These are phyloP conservation scores for Bergia puertoricense DNA, from an alignment of 92 coral and sea anemone genomes.

Conservation along the genomic window DNA sequence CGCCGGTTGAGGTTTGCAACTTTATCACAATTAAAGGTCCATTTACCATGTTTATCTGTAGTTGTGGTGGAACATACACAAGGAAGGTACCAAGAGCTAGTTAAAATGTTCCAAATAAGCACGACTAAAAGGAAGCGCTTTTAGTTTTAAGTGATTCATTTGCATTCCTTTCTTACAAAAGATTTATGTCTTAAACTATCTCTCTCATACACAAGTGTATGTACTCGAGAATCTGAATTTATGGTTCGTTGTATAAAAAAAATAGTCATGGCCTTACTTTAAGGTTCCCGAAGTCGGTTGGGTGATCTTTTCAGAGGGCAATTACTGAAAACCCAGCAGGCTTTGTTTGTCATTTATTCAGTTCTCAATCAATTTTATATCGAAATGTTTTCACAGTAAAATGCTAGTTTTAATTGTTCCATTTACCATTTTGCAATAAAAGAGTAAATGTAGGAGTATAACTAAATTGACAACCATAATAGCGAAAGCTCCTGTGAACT, in stretches of 20 bases:
- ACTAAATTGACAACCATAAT: neutral
- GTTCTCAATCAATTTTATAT: neutral
- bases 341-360: neutral
- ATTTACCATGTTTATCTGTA: neutral
- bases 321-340: too few relatives aligned
- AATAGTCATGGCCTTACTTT: neutral
- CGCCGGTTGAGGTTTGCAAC: neutral
- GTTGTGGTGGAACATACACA: neutral
- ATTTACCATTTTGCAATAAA: neutral
- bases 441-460: neutral
- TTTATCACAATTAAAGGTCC: neutral
- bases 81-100: neutral
- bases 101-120: neutral
- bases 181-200: neutral
- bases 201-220: neutral
- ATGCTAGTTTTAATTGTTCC: neutral
- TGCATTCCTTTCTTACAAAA: constrained; percentile 16
- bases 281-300: neutral
- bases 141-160: neutral
- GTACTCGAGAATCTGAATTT: neutral
- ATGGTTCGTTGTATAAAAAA: neutral
- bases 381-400: neutral
- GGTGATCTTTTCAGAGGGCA: neutral
- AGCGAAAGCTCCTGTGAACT: neutral
- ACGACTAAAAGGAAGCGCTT: neutral